Evolutionary conservation across 1,140 invertebrate genomes (phyloP).

Genomic region (Cotesia chilonis): DNA sequence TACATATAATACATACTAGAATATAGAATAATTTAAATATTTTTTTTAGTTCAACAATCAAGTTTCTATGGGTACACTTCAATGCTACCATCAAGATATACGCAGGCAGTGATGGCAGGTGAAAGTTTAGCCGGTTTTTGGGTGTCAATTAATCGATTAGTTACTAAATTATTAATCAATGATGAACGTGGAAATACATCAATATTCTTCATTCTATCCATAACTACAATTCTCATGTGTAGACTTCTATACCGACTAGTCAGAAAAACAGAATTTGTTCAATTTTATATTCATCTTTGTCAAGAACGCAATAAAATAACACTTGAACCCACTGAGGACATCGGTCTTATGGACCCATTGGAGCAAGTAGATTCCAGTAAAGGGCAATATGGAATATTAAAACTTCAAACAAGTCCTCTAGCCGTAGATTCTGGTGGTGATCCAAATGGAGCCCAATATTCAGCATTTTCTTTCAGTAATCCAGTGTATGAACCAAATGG

Average conservation of each 20-base stretch:
- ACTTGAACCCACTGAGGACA: constrained; percentile 81
- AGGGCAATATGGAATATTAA: constrained; percentile 70
- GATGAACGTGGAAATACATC: constrained; percentile 82
- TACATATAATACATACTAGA: neutral
- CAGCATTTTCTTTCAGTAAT: constrained; percentile 78
- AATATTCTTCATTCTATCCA: constrained; percentile 84
- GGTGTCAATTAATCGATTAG: constrained; percentile 82
- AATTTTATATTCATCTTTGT: constrained; percentile 81
- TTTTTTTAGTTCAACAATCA: constrained; percentile 82
- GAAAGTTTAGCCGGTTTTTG: constrained; percentile 90
- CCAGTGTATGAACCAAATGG: constrained; percentile 79
- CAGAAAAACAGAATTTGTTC: constrained; percentile 81
- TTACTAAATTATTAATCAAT: constrained; percentile 80
- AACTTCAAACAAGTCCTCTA: constrained; percentile 67
- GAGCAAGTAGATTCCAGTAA: constrained; percentile 65
- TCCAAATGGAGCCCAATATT: constrained; percentile 63
- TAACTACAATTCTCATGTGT: constrained; percentile 77
- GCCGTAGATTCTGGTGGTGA: constrained; percentile 55
- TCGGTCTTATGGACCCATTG: constrained; percentile 72
- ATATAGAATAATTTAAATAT: constrained; percentile 25
- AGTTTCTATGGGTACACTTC: constrained; percentile 94
- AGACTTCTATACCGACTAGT: constrained; percentile 80
- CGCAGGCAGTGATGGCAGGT: constrained; percentile 92
- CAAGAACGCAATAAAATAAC: constrained; percentile 77
- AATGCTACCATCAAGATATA: constrained; percentile 88